A percentile compares a stretch with the other conserved stretches of the same genome.
Conservation (phyloP, 2,113 vertebrate species). For the Mustela lutreola region DNA sequence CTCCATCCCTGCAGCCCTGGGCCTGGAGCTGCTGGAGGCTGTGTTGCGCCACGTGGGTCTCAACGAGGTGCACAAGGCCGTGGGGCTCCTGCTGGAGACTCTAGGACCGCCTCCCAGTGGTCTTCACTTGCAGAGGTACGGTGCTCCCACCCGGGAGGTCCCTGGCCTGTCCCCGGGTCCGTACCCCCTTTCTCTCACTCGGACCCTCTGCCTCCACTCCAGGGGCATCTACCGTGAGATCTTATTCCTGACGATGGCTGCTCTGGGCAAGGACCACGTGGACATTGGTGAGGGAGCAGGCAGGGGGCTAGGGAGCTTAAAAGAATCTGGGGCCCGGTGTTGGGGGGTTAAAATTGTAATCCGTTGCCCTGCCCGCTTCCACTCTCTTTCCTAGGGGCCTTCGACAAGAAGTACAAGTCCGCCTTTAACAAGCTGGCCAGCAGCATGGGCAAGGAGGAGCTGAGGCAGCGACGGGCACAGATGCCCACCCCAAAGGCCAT, state of each 20-base stretch:
- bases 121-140: slow-evolving; percentile 83
- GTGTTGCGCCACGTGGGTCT: slow-evolving; percentile 93
- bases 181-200: not conserved
- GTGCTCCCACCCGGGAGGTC: not conserved
- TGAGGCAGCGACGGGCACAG: slow-evolving; percentile 89
- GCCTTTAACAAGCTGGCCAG: slow-evolving; percentile 91
- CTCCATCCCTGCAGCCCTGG: slow-evolving; percentile 90
- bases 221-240: slow-evolving; percentile 96
- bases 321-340: not conserved
- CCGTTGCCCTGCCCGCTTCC: not conserved
- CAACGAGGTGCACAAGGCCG: slow-evolving; percentile 95
- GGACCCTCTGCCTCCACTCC: not conserved
- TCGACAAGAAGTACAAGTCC: slow-evolving; percentile 94
- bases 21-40: slow-evolving; percentile 92
- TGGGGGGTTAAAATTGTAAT: not conserved
- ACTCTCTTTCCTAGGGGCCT: slow-evolving; percentile 87
- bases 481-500: slow-evolving; percentile 93
- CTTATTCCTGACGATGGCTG: slow-evolving; percentile 95
- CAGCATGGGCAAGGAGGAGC: slow-evolving; percentile 91
- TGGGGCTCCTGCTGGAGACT: slow-evolving; percentile 92
- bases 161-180: not conserved
- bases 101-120: slow-evolving; percentile 80
- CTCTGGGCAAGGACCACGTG: slow-evolving; percentile 94
- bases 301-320: not conserved
- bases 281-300: slow-evolving; percentile 86